Conservation (phyloP, 2,797 vertebrate species). For the Borostomias antarcticus region DNA sequence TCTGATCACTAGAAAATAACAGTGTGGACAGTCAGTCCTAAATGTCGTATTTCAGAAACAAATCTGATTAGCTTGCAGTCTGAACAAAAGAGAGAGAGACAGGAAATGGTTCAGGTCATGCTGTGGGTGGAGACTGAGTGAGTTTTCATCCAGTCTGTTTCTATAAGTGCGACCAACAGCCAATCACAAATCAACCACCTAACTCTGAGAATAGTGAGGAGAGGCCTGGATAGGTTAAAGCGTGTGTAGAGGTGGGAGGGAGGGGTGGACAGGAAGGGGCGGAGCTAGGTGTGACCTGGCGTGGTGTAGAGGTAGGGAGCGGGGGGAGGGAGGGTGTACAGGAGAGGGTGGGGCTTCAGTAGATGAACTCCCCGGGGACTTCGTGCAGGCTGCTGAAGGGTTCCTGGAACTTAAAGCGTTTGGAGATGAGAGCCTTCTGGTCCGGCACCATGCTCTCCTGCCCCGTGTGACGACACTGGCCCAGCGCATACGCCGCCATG, state of each 20-base stretch:
- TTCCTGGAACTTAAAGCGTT: slow-evolving; percentile 92
- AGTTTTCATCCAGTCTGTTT: neutral
- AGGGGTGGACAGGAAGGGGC: neutral
- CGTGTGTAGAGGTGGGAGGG: neutral
- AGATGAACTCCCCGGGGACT: slow-evolving; percentile 90
- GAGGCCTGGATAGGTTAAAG: neutral
- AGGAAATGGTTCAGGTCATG: slow-evolving; percentile 24
- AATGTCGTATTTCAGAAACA: no score
- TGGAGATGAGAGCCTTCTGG: slow-evolving; percentile 89
- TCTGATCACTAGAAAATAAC: no score
- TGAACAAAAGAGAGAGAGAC: neutral
- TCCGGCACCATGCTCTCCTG: slow-evolving; percentile 80
- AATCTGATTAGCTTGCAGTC: no score
- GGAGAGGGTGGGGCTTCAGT: slow-evolving; percentile 65
- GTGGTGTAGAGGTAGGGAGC: no score
- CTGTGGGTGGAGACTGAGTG: slow-evolving; percentile 25
- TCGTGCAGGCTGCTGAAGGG: slow-evolving; percentile 84
- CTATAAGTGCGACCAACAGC: slow-evolving; percentile 44
- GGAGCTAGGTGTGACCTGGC: neutral
- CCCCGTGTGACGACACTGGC: slow-evolving; percentile 90
- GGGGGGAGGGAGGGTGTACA: no score
- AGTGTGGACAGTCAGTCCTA: no score
- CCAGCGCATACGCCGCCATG: slow-evolving; percentile 87
- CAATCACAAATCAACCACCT: neutral
- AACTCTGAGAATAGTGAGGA: neutral